Evolutionary conservation across 2,113 vertebrate species (phyloP).

Genomic region (Lamprotornis superbus): DNA sequence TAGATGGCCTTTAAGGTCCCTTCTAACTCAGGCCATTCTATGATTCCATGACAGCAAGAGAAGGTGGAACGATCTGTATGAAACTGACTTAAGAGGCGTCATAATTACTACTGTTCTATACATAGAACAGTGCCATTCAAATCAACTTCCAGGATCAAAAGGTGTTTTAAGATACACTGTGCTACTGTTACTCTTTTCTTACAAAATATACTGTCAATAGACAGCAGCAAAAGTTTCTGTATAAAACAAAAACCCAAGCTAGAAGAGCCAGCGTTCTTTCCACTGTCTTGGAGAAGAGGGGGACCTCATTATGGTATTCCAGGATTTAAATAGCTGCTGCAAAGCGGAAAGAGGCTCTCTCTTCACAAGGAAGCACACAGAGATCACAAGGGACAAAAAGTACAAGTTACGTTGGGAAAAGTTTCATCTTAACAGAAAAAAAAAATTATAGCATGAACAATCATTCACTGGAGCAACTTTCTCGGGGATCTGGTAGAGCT

Average conservation of each 20-base stretch:
- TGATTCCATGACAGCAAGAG: neutral
- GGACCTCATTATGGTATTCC: neutral
- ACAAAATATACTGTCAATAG: neutral
- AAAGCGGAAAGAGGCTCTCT: neutral
- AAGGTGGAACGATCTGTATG: fast-evolving
- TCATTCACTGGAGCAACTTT: neutral
- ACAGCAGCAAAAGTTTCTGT: neutral
- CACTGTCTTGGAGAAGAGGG: neutral
- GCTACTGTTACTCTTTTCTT: neutral
- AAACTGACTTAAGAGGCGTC: neutral
- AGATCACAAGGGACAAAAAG: neutral
- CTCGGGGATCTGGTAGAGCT: neutral
- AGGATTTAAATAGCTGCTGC: neutral
- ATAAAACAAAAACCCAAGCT: neutral
- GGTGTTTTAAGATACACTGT: neutral
- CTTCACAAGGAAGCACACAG: neutral
- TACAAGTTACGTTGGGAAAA: neutral
- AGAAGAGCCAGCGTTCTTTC: neutral
- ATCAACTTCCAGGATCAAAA: neutral
- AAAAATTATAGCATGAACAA: neutral
- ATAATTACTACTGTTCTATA: neutral
- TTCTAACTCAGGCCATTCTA: neutral
- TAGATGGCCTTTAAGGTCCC: neutral
- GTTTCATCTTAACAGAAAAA: neutral
- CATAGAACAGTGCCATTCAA: neutral